These are phyloP conservation scores for Caenorhabditis virilis DNA, from an alignment of 2,888 invertebrate genomes.

Conservation along the genomic window DNA sequence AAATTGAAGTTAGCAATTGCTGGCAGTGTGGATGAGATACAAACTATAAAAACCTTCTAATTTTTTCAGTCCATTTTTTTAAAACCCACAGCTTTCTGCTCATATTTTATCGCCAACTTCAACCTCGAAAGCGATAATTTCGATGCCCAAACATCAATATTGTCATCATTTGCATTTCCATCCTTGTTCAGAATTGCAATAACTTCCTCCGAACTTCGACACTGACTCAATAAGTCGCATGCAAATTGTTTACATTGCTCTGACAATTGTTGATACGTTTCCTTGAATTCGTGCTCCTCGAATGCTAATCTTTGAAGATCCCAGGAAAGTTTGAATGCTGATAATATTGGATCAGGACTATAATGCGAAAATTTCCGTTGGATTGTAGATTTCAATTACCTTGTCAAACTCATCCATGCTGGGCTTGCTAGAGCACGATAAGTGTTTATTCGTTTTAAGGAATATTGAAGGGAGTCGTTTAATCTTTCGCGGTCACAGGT, in stretches of 20 bases:
- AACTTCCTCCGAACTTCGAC: slow-evolving; percentile 72
- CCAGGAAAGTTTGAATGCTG: slow-evolving; percentile 72
- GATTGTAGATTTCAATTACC: too few species aligned
- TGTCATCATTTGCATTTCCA: slow-evolving; percentile 66
- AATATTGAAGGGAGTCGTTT: slow-evolving; percentile 72
- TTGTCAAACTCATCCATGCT: slow-evolving; percentile 74
- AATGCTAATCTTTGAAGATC: slow-evolving; percentile 72
- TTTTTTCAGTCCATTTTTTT: not conserved
- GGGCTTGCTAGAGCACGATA: slow-evolving; percentile 73
- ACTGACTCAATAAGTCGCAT: slow-evolving; percentile 73
- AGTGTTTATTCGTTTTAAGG: slow-evolving; percentile 70
- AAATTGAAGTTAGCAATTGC: slow-evolving; percentile 73
- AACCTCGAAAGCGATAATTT: slow-evolving; percentile 70
- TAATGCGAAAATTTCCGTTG: too few species aligned
- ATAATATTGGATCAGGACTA: slow-evolving; percentile 72
- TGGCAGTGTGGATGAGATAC: slow-evolving; percentile 74
- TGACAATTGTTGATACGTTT: slow-evolving; percentile 65
- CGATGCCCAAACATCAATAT: slow-evolving; percentile 65
- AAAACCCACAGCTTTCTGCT: slow-evolving; percentile 72
- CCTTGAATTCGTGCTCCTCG: slow-evolving; percentile 73
- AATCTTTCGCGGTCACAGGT: slow-evolving; percentile 55
- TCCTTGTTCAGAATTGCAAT: slow-evolving; percentile 72
- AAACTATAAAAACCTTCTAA: slow-evolving; percentile 69
- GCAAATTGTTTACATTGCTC: slow-evolving; percentile 73
- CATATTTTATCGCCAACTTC: slow-evolving; percentile 74